phyloP scores from a whole-genome alignment of 2,113 vertebrate species.

The Myocastor coypus region DNA sequence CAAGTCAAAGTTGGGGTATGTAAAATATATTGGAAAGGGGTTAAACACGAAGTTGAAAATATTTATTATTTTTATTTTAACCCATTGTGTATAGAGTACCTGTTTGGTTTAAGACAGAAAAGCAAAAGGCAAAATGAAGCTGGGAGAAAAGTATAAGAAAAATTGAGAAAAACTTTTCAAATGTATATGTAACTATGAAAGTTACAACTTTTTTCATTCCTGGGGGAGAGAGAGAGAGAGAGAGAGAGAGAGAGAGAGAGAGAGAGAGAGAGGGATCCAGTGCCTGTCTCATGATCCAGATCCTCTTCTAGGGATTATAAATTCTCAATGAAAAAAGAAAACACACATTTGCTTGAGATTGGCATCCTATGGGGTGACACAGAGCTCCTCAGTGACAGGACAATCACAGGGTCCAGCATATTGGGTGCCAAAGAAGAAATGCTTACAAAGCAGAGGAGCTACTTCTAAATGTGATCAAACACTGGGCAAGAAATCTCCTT shows the following conservation, averaged over 20 bases:
- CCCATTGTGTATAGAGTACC: background rate
- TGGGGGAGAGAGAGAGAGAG: too few relatives aligned
- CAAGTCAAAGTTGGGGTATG: background rate
- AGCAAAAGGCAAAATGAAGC: background rate
- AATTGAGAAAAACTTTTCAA: background rate
- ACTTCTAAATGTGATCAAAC: conserved; percentile 12
- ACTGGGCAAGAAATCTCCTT: background rate
- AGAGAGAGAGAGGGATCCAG: background rate
- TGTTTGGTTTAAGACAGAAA: background rate
- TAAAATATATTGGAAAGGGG: conserved; percentile 16
- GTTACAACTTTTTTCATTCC: background rate
- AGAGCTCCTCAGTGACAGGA: background rate
- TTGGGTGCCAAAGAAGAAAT: background rate
- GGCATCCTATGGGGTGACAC: background rate
- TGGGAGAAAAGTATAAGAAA: background rate
- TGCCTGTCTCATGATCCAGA: background rate
- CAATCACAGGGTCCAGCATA: background rate
- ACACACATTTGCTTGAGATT: background rate
- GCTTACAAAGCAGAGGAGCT: background rate
- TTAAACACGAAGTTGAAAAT: background rate
- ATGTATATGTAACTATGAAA: background rate
- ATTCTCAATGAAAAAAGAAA: background rate
- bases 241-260: too few relatives aligned
- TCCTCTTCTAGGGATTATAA: background rate
- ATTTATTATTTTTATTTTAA: background rate